Evolutionary conservation across 2,888 invertebrate genomes (phyloP), one percentile per base, ranked within the genome.

Genomic region (Phengaris alcon): DNA sequence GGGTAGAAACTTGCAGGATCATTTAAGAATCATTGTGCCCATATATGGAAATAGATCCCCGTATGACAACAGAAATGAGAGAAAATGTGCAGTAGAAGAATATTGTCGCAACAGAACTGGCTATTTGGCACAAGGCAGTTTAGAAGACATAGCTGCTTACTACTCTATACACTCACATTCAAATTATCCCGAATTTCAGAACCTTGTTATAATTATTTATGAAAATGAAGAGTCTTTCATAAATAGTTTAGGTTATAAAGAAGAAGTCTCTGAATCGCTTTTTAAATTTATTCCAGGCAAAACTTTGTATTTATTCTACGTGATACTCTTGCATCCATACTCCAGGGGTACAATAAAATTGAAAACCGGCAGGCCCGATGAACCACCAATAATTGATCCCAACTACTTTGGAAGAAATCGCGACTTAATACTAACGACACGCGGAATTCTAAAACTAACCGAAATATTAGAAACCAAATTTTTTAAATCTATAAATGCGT

Each of bases 391-490:
- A 46, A 95, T 96, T 73, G 89, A 94, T 80, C 89, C 95, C 1
- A 95, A 96, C 80, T 96, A 96, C 84, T 91, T 96, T 52, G 83
- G 87, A 0, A 91, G 95, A n/a, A 83, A 87, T 0, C 85, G 90
- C 75, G 96, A 96, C 81, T 80, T 94, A 0, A 83, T 91, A 54
- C 76, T 79, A n/a, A 77, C 82, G 48, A 84, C 81, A 3, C 78
- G 79, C 10, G 90, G 89, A 44, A 85, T 90, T 44, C 82, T 79
- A 79, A 84, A 82, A 22, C 64, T 89, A 0, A 84, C 86, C 0
- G 82, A 82, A 80, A 80, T 89, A 72, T 79, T 86, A 0, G 74
- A 85, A 6, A 84, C 85, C 0, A 76, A 73, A 13, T 86, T 83
- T 75, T 88, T 87, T 68, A 84, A 81, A 79, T 83, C 84, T 0